Evolutionary conservation across 1,140 invertebrate genomes (phyloP).

Genomic region (Ooceraea biroi): DNA sequence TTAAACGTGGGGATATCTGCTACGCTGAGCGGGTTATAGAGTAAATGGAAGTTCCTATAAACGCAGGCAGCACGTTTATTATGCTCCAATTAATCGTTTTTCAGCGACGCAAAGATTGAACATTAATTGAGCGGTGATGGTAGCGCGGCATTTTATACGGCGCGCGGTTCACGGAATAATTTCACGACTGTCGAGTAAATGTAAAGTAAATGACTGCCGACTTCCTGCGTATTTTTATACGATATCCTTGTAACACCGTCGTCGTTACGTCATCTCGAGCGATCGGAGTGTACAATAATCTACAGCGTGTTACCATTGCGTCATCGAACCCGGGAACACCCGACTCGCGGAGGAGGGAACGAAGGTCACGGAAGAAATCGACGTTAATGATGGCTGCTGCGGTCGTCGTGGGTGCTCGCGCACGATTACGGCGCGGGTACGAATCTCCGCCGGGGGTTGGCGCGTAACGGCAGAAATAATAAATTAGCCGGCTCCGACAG

Average conservation of each 20-base stretch:
- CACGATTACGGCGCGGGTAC: slow-evolving; percentile 15
- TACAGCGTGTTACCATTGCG: background rate
- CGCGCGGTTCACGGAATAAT: background rate
- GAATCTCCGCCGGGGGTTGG: slow-evolving; percentile 6
- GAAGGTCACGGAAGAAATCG: slow-evolving; percentile 37
- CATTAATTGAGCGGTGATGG: slow-evolving; percentile 11
- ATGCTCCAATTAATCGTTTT: slow-evolving; percentile 43
- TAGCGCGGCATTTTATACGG: slow-evolving; percentile 2
- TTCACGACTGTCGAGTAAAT: background rate
- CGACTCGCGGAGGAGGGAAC: background rate
- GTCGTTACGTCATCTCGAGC: background rate
- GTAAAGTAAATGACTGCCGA: no score
- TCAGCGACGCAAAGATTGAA: slow-evolving; percentile 3
- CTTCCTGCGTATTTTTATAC: background rate
- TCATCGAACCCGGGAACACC: slow-evolving; percentile 16
- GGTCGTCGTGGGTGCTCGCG: slow-evolving; percentile 43
- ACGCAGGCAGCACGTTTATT: slow-evolving; percentile 6
- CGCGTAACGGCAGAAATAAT: slow-evolving; percentile 54
- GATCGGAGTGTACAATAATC: background rate
- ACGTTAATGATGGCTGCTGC: slow-evolving; percentile 48
- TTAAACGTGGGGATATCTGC: slow-evolving; percentile 48
- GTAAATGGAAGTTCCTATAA: background rate
- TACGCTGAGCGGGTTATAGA: background rate
- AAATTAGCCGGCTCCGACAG: slow-evolving; percentile 67
- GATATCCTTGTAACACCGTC: background rate